Evolutionary conservation across 2,888 invertebrate genomes (phyloP), one percentile per base, ranked within the genome.

Genomic region (Incurvaria masculella): DNA sequence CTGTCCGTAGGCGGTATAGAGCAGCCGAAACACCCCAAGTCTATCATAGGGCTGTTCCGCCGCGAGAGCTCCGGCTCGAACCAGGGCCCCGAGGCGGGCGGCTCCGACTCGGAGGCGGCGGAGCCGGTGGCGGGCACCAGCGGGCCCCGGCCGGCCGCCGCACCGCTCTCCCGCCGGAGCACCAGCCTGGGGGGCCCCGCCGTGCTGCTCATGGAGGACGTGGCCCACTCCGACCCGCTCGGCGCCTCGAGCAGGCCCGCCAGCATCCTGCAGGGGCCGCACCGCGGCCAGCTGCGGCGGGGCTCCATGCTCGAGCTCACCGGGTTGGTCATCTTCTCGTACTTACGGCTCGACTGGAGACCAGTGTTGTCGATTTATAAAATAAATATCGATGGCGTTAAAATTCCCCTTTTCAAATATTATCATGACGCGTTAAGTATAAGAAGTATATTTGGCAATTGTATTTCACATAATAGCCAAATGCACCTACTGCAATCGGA

Each of bases 11-110:
- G 91, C 79, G 91, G 91, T 63, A 86, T 92, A 72, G 90, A 91
- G 73, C 89, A 91, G 81, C 89, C 91, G 70, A 87, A 90, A 78
- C 83, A 84, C 75, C 84, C 87, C 59, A 89, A 89, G 74, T 91
- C 92, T 72, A 91, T 93, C 72, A 91, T 92, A 81, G 92, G 92
- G 73, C 82, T 92, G 54, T 93, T 93, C 76, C 84, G 91, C 62
- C 84, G 91, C 63, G 92, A 92, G 67, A 91, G 91, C 68, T 81
- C 85, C 56, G 83, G 87, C 59, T 90, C 90, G 0, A 84, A 85
- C 47, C 85, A 85, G 58, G 82, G 80, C 1, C 78, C 67, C 27
- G 59, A 61, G 17, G 66, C 66, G 21, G 76, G 76, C 45, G 67
- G 79, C 18, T 84, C 83, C 45, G 85, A 84, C 55, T 81, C 83